Percentiles rank a stretch among this genome's conserved stretches.
Evolutionary conservation across 2,113 vertebrate genomes (phyloP).

Genomic region (Lipophrys pholis): DNA sequence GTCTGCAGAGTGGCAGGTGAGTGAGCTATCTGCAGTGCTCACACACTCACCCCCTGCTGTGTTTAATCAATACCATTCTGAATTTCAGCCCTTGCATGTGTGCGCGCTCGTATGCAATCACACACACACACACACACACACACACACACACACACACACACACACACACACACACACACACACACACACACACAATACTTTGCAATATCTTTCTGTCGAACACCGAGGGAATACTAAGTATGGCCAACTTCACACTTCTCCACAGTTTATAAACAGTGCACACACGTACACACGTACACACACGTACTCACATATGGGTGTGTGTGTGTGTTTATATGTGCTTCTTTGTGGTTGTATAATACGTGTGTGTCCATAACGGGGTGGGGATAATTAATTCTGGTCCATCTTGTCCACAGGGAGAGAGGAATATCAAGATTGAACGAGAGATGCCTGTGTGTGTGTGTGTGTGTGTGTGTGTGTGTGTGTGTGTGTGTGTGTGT

Average conservation of each 20-base stretch:
- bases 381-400: slow-evolving; percentile 62
- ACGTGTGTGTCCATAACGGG: slow-evolving; percentile 42
- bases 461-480: not conserved
- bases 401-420: slow-evolving; percentile 54
- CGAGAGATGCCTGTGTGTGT: slow-evolving; percentile 1
- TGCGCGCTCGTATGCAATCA: slow-evolving; percentile 19
- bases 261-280: slow-evolving; percentile 37
- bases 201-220: slow-evolving; percentile 66
- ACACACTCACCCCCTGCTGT: slow-evolving; percentile 82
- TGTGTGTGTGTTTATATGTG: slow-evolving; percentile 37
- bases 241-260: slow-evolving; percentile 61
- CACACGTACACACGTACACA: slow-evolving; percentile 27
- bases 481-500: no score
- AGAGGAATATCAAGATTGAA: slow-evolving; percentile 57
- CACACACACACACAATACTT: slow-evolving; percentile 37
- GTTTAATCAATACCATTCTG: slow-evolving; percentile 85
- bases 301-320: no score
- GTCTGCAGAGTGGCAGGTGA: slow-evolving; percentile 77
- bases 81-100: slow-evolving; percentile 68
- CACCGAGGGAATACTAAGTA: slow-evolving; percentile 72
- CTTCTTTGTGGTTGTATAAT: slow-evolving; percentile 12
- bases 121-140: slow-evolving; percentile 23
- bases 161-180: slow-evolving; percentile 27
- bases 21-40: slow-evolving; percentile 81
- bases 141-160: slow-evolving; percentile 42